Conservation (phyloP, 2,797 vertebrate genomes). For the Cyprinella venusta region DNA sequence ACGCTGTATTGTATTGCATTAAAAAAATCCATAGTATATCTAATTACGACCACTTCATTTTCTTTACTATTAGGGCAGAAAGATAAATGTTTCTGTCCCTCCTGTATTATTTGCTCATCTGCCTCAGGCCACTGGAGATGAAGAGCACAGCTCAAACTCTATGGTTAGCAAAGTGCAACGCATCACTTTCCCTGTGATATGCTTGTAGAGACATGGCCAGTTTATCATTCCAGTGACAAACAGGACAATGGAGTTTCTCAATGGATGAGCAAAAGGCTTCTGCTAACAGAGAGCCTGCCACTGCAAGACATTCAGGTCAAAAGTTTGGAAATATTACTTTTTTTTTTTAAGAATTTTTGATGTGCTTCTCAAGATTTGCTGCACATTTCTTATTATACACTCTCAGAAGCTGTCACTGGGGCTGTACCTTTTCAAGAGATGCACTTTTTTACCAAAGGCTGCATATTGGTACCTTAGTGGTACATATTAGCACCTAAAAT, state of each 20-base stretch:
- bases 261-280: neutral
- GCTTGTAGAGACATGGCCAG: neutral
- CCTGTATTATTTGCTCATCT: slow-evolving; percentile 69
- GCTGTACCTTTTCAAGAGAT: too few relatives aligned
- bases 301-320: neutral
- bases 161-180: neutral
- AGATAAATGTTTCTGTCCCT: slow-evolving; percentile 71
- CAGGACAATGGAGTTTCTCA: neutral
- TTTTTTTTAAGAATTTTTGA: too few relatives aligned
- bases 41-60: slow-evolving; percentile 74
- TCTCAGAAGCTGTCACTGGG: too few relatives aligned
- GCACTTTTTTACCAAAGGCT: too few relatives aligned
- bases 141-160: slow-evolving; percentile 37
- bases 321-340: neutral
- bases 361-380: too few relatives aligned
- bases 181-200: slow-evolving; percentile 15
- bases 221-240: slow-evolving; percentile 9
- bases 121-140: slow-evolving; percentile 63
- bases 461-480: too few relatives aligned
- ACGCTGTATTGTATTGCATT: slow-evolving; percentile 57
- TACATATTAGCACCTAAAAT: too few relatives aligned
- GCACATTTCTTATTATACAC: too few relatives aligned
- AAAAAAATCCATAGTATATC: slow-evolving; percentile 77
- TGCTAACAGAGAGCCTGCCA: neutral
- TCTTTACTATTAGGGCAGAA: slow-evolving; percentile 68